phyloP scores from a whole-genome alignment of 2,888 invertebrate species.

The Campopleginae sp. region DNA sequence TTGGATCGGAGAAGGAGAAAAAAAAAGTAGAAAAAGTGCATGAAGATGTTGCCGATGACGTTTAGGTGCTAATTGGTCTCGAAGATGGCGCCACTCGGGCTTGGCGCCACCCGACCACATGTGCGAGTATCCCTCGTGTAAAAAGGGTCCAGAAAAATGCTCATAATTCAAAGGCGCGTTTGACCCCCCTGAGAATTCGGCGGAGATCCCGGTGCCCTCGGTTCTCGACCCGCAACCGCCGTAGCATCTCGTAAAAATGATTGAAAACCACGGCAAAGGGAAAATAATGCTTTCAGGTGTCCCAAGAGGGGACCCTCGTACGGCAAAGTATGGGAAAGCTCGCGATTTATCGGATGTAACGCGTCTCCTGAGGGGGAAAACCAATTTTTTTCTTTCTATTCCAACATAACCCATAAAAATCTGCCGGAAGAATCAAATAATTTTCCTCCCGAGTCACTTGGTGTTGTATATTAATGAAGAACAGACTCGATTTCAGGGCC shows the following conservation, averaged over 20 bases:
- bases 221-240: background rate
- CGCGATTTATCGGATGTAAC: constrained; percentile 66
- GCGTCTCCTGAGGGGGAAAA: background rate
- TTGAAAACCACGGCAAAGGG: background rate
- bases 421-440: constrained; percentile 43
- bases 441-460: constrained; percentile 3
- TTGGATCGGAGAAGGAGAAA: background rate
- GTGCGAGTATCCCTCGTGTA: constrained; percentile 34
- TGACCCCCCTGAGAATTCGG: constrained; percentile 43
- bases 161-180: constrained; percentile 65
- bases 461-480: constrained; percentile 48
- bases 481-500: constrained; percentile 24
- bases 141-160: constrained; percentile 32
- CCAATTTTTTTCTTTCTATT: background rate
- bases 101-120: constrained; percentile 67
- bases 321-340: constrained; percentile 64
- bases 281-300: constrained; percentile 66
- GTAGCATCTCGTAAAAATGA: constrained; percentile 3
- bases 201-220: constrained; percentile 7
- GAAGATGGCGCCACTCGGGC: constrained; percentile 70
- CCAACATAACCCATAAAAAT: constrained; percentile 20
- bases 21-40: constrained; percentile 13
- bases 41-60: constrained; percentile 47
- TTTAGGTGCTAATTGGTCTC: constrained; percentile 81
- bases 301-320: background rate